Base-by-base conservation (phyloP, 92 coral and sea anemone genomes). In the Pocillopora grandis region DNA sequence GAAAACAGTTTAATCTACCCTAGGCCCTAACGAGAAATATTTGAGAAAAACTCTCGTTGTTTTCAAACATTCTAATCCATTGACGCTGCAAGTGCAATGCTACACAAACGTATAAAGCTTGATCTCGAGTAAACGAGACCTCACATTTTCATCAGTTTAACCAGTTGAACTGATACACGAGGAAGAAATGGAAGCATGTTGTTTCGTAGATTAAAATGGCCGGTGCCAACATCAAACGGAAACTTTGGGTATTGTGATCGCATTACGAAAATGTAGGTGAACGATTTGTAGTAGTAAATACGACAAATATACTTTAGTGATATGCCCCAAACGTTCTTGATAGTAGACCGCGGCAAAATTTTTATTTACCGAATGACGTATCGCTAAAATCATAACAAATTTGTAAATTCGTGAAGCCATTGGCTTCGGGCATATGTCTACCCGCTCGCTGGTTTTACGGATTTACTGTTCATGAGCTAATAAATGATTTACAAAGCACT, bases 21-120 rank as follows among this genome's bases (percentile, higher is more conserved):
- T 65, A 75, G 87, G 79, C 78, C 75, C 76, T 87, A 63, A 91
- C 81, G 81, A 85, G 92, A 91, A 91, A 91, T 91, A 88, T 91
- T 88, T 91, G 90, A 85, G 69, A 60, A 87, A 83, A 65, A 63
- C 76, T 82, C 80, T 19, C 79, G 66, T 83, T 82, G 80, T 82
- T 86, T 76, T 83, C 68, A 76, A 82, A 87, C 83, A 87, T 81
- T 27, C 7, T 78, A 65, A 80, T 81, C 81, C 82, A 63, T 20
- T 13, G 17, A 68, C 33, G 67, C 56, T 55, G 42, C 77, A 48
- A 64, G 69, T 59, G 33, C 12, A 19, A 66, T 18, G 31, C 58
- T 9, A 12, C 15, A 48, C 61, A 65, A 79, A 65, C 19, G 36
- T 37, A 23, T 16, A 3, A 2, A 20, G 42, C n/a, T 20, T 18